A percentile compares a stretch with the other conserved stretches of the same genome.
phyloP scores from a whole-genome alignment of 2,888 invertebrate species.

The Ceramica pisi region DNA sequence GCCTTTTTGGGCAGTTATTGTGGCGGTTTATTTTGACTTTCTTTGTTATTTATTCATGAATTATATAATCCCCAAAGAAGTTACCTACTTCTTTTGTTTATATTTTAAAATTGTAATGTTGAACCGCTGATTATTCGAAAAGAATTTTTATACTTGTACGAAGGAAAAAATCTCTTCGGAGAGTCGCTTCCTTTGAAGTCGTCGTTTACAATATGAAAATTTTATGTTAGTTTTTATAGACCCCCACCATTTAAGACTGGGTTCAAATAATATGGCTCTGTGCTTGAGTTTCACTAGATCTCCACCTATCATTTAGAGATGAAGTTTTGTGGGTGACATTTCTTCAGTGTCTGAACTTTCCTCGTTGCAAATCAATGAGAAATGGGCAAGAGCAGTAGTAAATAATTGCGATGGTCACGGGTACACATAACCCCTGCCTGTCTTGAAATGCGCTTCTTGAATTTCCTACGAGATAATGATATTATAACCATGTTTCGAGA shows the following conservation, averaged over 20 bases:
- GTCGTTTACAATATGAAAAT: neutral
- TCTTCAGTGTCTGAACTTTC: neutral
- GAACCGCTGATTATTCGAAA: too few species aligned
- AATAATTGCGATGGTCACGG: too few species aligned
- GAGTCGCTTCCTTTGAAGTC: neutral
- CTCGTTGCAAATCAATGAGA: neutral
- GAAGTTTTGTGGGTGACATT: neutral
- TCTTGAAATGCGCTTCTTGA: neutral
- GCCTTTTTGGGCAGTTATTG: slow-evolving; percentile 17
- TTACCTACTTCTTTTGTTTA: neutral
- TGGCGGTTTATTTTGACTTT: neutral
- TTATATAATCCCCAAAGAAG: neutral
- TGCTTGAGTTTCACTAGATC: neutral
- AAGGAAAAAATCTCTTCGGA: neutral
- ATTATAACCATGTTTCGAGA: neutral
- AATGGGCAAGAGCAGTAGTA: neutral
- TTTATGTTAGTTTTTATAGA: slow-evolving; percentile 5
- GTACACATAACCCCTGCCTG: neutral
- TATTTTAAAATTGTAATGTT: neutral
- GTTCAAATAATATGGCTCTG: slow-evolving; percentile 3
- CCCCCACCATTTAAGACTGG: neutral
- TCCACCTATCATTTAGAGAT: neutral
- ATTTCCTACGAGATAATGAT: neutral
- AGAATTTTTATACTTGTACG: neutral
- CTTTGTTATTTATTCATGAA: neutral